Conservation (phyloP, 2,888 invertebrate species). For the Lasioglossum vierecki region DNA sequence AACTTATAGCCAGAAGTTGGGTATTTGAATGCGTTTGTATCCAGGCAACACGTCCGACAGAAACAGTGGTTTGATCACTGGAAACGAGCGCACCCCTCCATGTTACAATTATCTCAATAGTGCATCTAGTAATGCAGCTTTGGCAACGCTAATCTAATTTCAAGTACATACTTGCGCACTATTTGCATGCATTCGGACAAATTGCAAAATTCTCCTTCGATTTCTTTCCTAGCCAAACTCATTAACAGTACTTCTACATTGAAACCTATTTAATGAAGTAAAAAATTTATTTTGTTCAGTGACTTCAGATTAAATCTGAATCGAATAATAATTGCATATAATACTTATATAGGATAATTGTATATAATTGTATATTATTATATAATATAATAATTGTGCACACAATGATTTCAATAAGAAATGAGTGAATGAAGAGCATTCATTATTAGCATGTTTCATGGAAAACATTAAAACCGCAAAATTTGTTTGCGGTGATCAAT, state of each 20-base stretch:
- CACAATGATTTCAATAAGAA: too few relatives aligned
- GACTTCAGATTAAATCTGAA: not conserved
- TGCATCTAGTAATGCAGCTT: not conserved
- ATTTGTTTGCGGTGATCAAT: too few relatives aligned
- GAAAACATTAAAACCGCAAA: not conserved
- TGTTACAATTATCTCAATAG: not conserved
- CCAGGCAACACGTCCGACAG: constrained; percentile 64
- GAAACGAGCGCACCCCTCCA: not conserved
- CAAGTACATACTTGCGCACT: not conserved
- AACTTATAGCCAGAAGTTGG: constrained; percentile 58
- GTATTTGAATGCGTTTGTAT: constrained; percentile 61
- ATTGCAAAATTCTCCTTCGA: not conserved
- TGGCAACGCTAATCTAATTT: not conserved
- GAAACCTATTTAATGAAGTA: not conserved
- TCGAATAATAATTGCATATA: too few relatives aligned
- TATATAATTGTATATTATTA: too few relatives aligned
- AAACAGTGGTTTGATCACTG: constrained; percentile 54
- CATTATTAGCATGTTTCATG: too few relatives aligned
- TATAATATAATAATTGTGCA: too few relatives aligned
- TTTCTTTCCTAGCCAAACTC: not conserved
- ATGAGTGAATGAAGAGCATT: too few relatives aligned
- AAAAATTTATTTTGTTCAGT: not conserved
- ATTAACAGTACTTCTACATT: not conserved
- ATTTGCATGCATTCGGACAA: not conserved
- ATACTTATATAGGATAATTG: too few relatives aligned